phyloP scores from a whole-genome alignment of 2,113 vertebrate species.

The Coturnix japonica region DNA sequence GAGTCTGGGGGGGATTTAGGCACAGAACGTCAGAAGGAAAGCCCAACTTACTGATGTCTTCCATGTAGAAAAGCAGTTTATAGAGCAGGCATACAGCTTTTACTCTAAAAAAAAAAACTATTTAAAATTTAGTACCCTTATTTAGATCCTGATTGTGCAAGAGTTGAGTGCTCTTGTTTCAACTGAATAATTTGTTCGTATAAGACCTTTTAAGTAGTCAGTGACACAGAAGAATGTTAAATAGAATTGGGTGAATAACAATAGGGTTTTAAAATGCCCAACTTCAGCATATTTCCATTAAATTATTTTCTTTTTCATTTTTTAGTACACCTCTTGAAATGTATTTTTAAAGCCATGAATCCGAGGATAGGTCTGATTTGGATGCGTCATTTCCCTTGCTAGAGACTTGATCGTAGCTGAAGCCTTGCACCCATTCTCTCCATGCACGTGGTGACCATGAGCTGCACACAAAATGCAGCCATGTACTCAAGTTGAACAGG shows the following conservation, averaged over 20 bases:
- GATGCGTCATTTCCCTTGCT: neutral
- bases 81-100: neutral
- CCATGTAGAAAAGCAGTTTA: neutral
- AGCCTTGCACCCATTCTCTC: neutral
- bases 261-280: conserved; percentile 22
- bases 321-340: conserved; percentile 2
- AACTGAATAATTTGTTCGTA: conserved; percentile 37
- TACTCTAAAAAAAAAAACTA: neutral
- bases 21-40: neutral
- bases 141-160: conserved; percentile 29
- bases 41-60: neutral
- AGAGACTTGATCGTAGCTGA: neutral
- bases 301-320: conserved; percentile 38
- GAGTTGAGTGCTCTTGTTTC: conserved; percentile 38
- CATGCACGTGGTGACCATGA: neutral
- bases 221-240: conserved; percentile 45
- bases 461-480: neutral
- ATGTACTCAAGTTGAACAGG: neutral
- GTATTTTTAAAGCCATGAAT: neutral
- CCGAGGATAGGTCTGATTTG: neutral
- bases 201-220: conserved; percentile 53
- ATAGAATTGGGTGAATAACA: conserved; percentile 54
- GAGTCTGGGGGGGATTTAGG: neutral
- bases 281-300: conserved; percentile 30
- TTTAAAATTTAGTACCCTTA: neutral